A percentile compares a stretch with the other conserved stretches of the same genome.
Evolutionary conservation across 2,113 vertebrate species (phyloP).

Genomic region (Saguinus imperator): DNA sequence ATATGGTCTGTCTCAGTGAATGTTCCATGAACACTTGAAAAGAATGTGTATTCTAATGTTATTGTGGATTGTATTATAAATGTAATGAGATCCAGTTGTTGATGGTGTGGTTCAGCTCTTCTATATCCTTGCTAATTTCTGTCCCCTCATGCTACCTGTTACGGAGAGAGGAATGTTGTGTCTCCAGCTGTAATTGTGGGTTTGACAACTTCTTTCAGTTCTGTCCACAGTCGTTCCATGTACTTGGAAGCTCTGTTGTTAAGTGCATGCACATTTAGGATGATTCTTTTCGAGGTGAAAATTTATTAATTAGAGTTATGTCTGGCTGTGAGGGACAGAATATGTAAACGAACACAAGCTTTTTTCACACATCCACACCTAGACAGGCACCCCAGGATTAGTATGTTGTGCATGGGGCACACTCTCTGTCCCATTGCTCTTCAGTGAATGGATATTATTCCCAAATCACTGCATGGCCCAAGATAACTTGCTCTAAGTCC

Average conservation of each 20-base stretch:
- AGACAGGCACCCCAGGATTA: no score
- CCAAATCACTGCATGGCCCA: not conserved
- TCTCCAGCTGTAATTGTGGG: not conserved
- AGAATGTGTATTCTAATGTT: not conserved
- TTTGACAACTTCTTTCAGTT: not conserved
- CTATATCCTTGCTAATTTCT: not conserved
- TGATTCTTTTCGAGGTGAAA: not conserved
- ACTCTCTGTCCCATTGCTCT: not conserved
- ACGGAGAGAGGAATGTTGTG: not conserved
- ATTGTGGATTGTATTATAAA: not conserved
- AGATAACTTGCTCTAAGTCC: not conserved
- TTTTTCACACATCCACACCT: not conserved
- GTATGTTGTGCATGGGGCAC: not conserved
- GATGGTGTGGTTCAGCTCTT: not conserved
- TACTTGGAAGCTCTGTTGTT: not conserved
- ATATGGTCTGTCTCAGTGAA: not conserved
- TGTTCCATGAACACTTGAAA: not conserved
- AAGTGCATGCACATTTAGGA: not conserved
- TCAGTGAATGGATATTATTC: not conserved
- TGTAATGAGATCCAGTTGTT: no score
- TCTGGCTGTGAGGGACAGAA: not conserved
- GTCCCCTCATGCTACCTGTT: not conserved
- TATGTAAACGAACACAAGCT: not conserved
- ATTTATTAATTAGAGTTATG: not conserved
- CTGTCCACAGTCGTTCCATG: not conserved